These are phyloP conservation scores for Sphaeridia pumilis DNA, from an alignment of 2,888 invertebrate genomes.

Conservation along the genomic window DNA sequence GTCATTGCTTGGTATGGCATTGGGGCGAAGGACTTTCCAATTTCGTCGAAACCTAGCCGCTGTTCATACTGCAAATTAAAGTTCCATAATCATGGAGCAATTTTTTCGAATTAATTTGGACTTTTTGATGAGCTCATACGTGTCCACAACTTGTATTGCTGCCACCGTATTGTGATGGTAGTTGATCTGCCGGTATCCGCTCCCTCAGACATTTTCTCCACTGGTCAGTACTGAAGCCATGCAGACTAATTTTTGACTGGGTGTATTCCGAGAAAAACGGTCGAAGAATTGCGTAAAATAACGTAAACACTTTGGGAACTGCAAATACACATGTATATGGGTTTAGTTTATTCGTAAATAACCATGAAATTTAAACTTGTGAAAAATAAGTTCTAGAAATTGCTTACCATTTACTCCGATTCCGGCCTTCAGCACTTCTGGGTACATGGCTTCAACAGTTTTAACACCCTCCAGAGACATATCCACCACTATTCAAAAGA, in stretches of 20 bases:
- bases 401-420: conserved; percentile 14
- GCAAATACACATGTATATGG: background rate
- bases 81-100: too few relatives aligned
- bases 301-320: conserved; percentile 15
- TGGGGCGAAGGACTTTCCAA: background rate
- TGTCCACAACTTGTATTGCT: conserved; percentile 13
- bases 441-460: conserved; percentile 13
- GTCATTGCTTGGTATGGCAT: conserved; percentile 1
- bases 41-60: conserved; percentile 8
- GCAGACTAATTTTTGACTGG: conserved; percentile 9
- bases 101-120: background rate
- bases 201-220: conserved; percentile 8
- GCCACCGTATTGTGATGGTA: conserved; percentile 16
- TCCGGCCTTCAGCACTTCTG: conserved; percentile 12
- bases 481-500: conserved; percentile 7
- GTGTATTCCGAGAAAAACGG: conserved; percentile 18
- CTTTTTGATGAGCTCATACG: conserved; percentile 4
- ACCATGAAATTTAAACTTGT: background rate
- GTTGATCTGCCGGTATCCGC: conserved; percentile 6
- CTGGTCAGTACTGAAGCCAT: conserved; percentile 12
- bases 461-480: conserved; percentile 9
- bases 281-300: conserved; percentile 11
- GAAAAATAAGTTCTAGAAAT: background rate
- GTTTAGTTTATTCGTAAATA: background rate
- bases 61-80: conserved; percentile 7